A percentile compares a stretch with the other conserved stretches of the same genome.
phyloP scores from a whole-genome alignment of 2,888 invertebrate genomes.

The Cylindroiulus punctatus region DNA sequence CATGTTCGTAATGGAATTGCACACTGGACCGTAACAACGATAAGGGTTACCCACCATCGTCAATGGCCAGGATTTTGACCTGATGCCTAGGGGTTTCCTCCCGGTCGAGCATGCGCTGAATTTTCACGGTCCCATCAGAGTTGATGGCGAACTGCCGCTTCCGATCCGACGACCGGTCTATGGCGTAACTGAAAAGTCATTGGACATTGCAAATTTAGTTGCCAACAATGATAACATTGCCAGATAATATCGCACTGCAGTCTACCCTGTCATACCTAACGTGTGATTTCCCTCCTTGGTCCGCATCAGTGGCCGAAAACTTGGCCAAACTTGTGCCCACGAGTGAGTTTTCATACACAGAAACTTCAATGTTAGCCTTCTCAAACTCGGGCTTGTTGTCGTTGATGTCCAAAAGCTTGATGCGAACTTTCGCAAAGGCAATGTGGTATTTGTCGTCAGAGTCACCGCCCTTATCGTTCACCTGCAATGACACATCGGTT shows the following conservation, averaged over 20 bases:
- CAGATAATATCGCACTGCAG: too few species aligned
- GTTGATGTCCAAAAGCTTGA: constrained; percentile 88
- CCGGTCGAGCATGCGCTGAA: constrained; percentile 89
- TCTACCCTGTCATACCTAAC: constrained; percentile 61
- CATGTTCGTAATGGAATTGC: not conserved
- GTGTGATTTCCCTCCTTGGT: constrained; percentile 73
- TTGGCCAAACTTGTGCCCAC: constrained; percentile 90
- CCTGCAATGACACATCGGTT: constrained; percentile 40
- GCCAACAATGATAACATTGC: not conserved
- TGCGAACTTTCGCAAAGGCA: constrained; percentile 94
- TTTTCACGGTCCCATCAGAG: constrained; percentile 93
- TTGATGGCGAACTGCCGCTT: constrained; percentile 94
- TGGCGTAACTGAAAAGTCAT: constrained; percentile 73
- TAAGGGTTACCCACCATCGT: constrained; percentile 72
- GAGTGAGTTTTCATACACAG: constrained; percentile 90
- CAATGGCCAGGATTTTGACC: constrained; percentile 94
- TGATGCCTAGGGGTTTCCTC: constrained; percentile 96
- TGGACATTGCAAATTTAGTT: constrained; percentile 35
- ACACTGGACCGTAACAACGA: not conserved
- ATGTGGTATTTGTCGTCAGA: constrained; percentile 94
- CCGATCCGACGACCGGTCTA: constrained; percentile 90
- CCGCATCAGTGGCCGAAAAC: constrained; percentile 95
- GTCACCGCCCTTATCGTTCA: constrained; percentile 62
- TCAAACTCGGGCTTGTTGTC: constrained; percentile 97
- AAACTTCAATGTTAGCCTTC: constrained; percentile 90